Evolutionary conservation across 1,140 invertebrate species (phyloP), one percentile per base, ranked within the genome.

Genomic region (Dendrolimus kikuchii): DNA sequence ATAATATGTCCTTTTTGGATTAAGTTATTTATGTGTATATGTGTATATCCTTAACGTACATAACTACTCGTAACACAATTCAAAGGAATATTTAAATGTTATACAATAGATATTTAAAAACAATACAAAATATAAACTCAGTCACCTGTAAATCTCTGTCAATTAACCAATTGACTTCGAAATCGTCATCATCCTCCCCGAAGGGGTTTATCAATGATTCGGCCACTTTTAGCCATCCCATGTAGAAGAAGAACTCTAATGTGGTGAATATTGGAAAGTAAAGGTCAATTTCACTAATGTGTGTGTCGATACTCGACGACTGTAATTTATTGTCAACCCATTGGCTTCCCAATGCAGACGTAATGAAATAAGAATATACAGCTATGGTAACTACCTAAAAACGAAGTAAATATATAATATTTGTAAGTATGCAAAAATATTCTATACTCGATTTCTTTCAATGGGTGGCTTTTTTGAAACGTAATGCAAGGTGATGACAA

Each of bases 181-280:
- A 90, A 63, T 90, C 89, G 68, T 97, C 96, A 66, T 97, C 96
- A 70, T 98, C 96, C 85, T 97, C 95, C 2, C 96, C 96, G 74
- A 97, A 98, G 0, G 95, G 95, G 80, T 96, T 96, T 38, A 96
- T 94, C 36, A 96, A 81, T 10, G 92, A 92, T 77, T 96, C 95
- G 1, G 94, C 94, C 40, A 96, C 94, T 89, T 97, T 97, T 37
- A 97, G 83, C 95, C 95, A 97, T n/a, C 95, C 95, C 91, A 96
- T 94, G 71, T 96, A 97, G 82, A 95, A 95, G 74, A 94, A 93
- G 68, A 96, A 95, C 68, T 95, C 90, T 44, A 97, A 86, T 1
- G 94, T 92, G 2, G 94, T 95, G 74, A 98, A 98, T 61, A 97
- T 86, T 0, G 96, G 96, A 73, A 98, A 93, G 74, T 96, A 97